These are phyloP conservation scores for Otocyon megalotis DNA, from an alignment of 2,113 vertebrate genomes.

Conservation along the genomic window DNA sequence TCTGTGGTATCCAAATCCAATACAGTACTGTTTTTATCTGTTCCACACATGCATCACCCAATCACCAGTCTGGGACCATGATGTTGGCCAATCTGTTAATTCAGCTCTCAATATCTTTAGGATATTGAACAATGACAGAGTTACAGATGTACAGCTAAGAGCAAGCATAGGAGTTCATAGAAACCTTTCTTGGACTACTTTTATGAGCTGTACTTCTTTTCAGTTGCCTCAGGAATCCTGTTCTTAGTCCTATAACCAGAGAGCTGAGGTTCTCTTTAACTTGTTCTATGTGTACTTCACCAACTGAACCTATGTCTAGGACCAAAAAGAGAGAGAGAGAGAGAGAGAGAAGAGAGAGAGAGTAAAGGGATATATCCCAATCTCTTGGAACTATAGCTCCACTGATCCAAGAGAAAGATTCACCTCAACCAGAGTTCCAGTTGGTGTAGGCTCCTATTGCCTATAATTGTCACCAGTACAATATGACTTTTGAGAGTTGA, in stretches of 20 bases:
- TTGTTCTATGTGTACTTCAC: background rate
- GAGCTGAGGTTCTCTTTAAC: background rate
- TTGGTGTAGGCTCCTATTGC: background rate
- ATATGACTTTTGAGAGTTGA: background rate
- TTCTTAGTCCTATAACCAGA: background rate
- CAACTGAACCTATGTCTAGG: background rate
- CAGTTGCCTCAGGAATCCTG: background rate
- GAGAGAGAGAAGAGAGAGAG: background rate
- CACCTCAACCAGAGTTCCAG: background rate
- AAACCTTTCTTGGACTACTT: background rate
- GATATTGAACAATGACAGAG: background rate
- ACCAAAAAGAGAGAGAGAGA: background rate
- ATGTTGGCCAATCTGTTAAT: background rate
- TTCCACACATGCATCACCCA: background rate
- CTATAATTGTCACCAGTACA: background rate
- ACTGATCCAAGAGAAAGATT: background rate
- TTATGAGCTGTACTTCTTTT: background rate
- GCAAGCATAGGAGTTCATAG: background rate
- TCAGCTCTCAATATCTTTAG: background rate
- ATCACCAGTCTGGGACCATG: rapidly evolving
- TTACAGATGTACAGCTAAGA: background rate
- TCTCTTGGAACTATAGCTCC: background rate
- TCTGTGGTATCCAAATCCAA: background rate
- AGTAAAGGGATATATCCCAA: background rate
- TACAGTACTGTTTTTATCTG: rapidly evolving